These are phyloP conservation scores for Pagetopsis macropterus DNA, from an alignment of 2,797 vertebrate genomes.

Conservation along the genomic window DNA sequence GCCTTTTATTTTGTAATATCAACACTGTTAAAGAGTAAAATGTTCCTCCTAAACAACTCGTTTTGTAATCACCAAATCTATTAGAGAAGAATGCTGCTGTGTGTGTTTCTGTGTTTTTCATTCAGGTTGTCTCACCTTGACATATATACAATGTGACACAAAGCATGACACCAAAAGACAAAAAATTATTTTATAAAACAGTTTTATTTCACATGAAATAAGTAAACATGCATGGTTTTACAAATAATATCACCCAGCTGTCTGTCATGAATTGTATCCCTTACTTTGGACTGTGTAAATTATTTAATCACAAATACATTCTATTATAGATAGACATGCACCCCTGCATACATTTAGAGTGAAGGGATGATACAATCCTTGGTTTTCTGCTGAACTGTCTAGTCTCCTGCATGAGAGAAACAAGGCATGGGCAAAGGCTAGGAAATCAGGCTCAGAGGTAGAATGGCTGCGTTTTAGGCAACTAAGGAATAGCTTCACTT, in stretches of 20 bases:
- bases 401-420: no score
- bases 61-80: no score
- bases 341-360: no score
- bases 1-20: no score
- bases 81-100: not conserved
- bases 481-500: no score
- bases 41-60: no score
- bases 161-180: not conserved
- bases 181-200: constrained; percentile 7
- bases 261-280: not conserved
- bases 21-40: no score
- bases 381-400: no score
- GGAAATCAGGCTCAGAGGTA: no score
- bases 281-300: constrained; percentile 11
- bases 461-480: no score
- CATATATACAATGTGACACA: not conserved
- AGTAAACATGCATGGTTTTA: constrained; percentile 43
- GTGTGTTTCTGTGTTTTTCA: constrained; percentile 3
- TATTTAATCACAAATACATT: not conserved
- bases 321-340: not conserved
- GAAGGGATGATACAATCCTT: no score
- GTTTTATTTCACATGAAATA: constrained; percentile 62
- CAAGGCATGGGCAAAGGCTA: no score
- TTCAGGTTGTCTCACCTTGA: not conserved
- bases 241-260: constrained; percentile 21